These are phyloP conservation scores for Clistopyga incitator DNA, from an alignment of 2,888 invertebrate genomes.

Conservation along the genomic window DNA sequence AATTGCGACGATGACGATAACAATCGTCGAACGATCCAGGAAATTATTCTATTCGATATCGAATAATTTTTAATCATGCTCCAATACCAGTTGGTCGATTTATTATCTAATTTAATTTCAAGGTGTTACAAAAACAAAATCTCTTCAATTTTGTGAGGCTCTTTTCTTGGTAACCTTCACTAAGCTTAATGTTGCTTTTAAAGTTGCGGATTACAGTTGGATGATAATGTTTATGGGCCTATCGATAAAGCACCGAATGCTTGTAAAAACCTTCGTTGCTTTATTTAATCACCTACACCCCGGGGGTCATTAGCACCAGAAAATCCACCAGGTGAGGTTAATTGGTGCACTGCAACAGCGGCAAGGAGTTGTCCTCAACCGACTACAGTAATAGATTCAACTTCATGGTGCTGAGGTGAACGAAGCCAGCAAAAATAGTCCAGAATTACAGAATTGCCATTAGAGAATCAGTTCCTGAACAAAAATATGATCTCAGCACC, in stretches of 20 bases:
- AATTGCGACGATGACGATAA: neutral
- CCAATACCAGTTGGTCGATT: too few relatives aligned
- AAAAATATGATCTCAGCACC: constrained; percentile 21
- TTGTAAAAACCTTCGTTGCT: too few relatives aligned
- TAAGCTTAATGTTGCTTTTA: too few relatives aligned
- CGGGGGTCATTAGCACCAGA: neutral
- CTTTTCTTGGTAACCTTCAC: too few relatives aligned
- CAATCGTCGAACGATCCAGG: neutral
- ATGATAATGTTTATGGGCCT: too few relatives aligned
- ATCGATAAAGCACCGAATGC: too few relatives aligned
- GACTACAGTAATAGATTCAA: neutral
- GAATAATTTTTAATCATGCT: neutral
- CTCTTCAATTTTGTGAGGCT: too few relatives aligned
- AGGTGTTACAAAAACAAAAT: too few relatives aligned
- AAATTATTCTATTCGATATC: neutral
- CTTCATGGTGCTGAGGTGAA: neutral
- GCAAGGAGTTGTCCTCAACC: neutral
- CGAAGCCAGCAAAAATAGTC: neutral
- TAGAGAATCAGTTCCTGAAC: neutral
- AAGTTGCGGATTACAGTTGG: too few relatives aligned
- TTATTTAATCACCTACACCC: too few relatives aligned
- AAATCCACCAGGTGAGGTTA: neutral
- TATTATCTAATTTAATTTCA: too few relatives aligned
- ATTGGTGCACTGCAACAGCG: neutral
- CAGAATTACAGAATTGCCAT: neutral